Evolutionary conservation across 2,797 vertebrate genomes (phyloP).

Genomic region (Cichlasoma orientale): DNA sequence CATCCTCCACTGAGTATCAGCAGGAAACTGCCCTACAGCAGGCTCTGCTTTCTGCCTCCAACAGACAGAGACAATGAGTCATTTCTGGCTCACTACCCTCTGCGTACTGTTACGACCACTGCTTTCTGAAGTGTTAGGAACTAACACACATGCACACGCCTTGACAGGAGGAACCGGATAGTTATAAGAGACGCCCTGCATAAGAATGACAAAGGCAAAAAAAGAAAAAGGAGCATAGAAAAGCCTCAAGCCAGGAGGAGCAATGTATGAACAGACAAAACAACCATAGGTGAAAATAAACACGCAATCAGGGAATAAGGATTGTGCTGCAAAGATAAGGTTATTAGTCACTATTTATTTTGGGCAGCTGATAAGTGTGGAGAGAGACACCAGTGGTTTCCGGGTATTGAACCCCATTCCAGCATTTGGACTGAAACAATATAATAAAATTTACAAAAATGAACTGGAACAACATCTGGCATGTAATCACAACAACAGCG

Average conservation of each 20-base stretch:
- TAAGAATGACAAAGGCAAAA: slow-evolving; percentile 70
- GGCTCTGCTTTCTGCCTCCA: slow-evolving; percentile 76
- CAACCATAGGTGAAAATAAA: slow-evolving; percentile 61
- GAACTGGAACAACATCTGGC: neutral
- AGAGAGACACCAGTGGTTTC: slow-evolving; percentile 15
- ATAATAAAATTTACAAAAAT: neutral
- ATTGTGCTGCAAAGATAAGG: slow-evolving; percentile 62
- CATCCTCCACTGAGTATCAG: slow-evolving; percentile 75
- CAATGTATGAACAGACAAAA: slow-evolving; percentile 58
- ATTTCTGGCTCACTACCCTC: slow-evolving; percentile 72
- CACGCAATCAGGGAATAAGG: slow-evolving; percentile 65
- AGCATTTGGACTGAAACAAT: neutral
- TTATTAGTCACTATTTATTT: slow-evolving; percentile 4
- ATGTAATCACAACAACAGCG: neutral
- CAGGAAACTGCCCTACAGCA: slow-evolving; percentile 87
- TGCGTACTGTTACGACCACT: slow-evolving; percentile 33
- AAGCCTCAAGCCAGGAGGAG: slow-evolving; percentile 37
- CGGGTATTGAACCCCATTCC: neutral
- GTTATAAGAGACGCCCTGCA: slow-evolving; percentile 57
- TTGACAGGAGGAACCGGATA: slow-evolving; percentile 64
- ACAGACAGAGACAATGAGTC: slow-evolving; percentile 78
- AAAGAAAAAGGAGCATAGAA: slow-evolving; percentile 66
- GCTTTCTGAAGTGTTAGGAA: slow-evolving; percentile 32
- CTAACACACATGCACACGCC: slow-evolving; percentile 31
- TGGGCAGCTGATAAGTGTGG: slow-evolving; percentile 18